Evolutionary conservation across 2,113 vertebrate species (phyloP), one percentile per base, ranked within the genome.

Genomic region (Bucco capensis): DNA sequence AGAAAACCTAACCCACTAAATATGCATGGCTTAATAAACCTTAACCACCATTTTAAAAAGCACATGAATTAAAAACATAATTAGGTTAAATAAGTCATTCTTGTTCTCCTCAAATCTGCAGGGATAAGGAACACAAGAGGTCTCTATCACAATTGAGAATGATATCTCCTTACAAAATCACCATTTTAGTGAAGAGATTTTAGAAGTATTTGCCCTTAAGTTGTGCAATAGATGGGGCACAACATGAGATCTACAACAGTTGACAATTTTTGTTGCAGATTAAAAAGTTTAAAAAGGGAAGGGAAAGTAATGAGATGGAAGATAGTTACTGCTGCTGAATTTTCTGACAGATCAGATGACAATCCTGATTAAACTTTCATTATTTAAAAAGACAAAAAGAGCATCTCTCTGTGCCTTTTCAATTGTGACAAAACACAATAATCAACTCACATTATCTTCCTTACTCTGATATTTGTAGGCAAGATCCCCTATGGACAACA

Each of bases 361-460:
- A 86, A 78, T 78, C 65, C 70, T 56, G 57, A 92, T 78, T 67
- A 67, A 33, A 46, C 46, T 86, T 84, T 18, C 51, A 70, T 88
- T 94, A 86, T 93, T 89, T 93, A 93, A 85, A 76, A 90, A 89
- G 77, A 95, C 69, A 96, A 94, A 86, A 10, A 72, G 38, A 94
- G 47, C 64, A 80, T 67, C 73, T 89, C 78, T 80, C 67, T 64
- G 51, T 33, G 72, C 72, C 72, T 89, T 88, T 90, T 77, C 75
- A 89, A 22, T 88, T 1, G 3, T 71, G 65, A 91, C 47, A 86
- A 88, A 92, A 88, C 56, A 69, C 65, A 90, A 64, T 89, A 57
- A 93, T 85, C 86, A 93, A 95, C 95, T 83, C 88, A 81, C 21
- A 77, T 94, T 92, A 94, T 75, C 86, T 78, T 81, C 79, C 94